Evolutionary conservation across 1,140 invertebrate genomes (phyloP).

Genomic region (Anoplolepis gracilipes): DNA sequence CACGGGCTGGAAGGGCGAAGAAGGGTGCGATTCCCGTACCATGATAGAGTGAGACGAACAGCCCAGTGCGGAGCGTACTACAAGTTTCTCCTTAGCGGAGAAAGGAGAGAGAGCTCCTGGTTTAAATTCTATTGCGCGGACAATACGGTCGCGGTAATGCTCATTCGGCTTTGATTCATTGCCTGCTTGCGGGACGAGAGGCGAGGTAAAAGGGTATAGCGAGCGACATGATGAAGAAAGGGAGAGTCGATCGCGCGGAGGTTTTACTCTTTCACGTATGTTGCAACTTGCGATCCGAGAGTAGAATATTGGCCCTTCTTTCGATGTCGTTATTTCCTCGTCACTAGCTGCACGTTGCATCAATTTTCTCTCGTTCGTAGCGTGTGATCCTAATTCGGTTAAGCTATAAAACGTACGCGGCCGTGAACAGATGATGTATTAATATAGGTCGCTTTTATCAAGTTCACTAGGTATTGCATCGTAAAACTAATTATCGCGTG

Average conservation of each 20-base stretch:
- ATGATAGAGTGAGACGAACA: constrained; percentile 50
- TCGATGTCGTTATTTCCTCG: constrained; percentile 14
- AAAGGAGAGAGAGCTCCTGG: constrained; percentile 60
- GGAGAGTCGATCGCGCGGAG: constrained; percentile 13
- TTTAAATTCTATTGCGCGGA: constrained; percentile 77
- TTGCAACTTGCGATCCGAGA: constrained; percentile 19
- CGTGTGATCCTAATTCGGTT: constrained; percentile 16
- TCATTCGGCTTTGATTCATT: constrained; percentile 76
- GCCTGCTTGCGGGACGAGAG: constrained; percentile 29
- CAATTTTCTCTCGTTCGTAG: not conserved
- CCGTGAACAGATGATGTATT: constrained; percentile 21
- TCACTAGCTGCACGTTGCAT: not conserved
- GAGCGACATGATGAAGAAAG: not conserved
- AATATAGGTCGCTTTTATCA: constrained; percentile 39
- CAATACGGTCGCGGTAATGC: constrained; percentile 77
- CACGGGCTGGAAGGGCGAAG: constrained; percentile 4
- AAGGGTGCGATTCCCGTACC: constrained; percentile 20
- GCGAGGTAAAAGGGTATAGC: not conserved
- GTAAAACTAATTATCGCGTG: constrained; percentile 33
- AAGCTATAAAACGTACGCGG: constrained; percentile 26
- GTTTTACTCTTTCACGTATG: constrained; percentile 33
- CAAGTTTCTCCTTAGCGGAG: constrained; percentile 64
- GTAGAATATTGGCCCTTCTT: not conserved
- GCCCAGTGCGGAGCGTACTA: constrained; percentile 8
- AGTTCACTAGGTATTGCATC: constrained; percentile 17